Conservation (phyloP, 1,140 invertebrate species). For the Grapholita molesta region DNA sequence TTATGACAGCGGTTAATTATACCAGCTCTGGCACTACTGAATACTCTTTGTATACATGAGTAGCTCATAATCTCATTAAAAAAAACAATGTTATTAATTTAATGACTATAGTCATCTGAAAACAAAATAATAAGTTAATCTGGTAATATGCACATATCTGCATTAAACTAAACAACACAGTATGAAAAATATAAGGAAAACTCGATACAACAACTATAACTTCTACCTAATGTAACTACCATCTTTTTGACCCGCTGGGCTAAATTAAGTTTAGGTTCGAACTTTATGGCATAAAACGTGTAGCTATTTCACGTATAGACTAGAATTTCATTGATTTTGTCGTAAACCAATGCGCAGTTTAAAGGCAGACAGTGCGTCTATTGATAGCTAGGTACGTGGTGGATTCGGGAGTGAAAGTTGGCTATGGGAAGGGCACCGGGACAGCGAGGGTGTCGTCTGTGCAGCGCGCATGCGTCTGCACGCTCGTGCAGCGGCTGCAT, state of each 20-base stretch:
- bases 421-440: conserved; percentile 1
- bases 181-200: too few relatives aligned
- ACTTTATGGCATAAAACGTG: background rate
- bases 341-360: background rate
- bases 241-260: background rate
- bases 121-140: too few relatives aligned
- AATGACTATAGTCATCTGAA: too few relatives aligned
- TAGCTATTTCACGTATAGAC: background rate
- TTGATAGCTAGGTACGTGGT: background rate
- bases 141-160: too few relatives aligned
- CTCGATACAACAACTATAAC: too few relatives aligned
- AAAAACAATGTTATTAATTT: too few relatives aligned
- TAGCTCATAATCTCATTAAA: too few relatives aligned
- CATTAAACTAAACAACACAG: too few relatives aligned
- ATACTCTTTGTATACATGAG: too few relatives aligned
- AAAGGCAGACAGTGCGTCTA: background rate
- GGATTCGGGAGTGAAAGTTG: conserved; percentile 1
- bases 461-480: conserved; percentile 28
- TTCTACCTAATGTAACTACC: too few relatives aligned
- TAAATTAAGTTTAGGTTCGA: background rate
- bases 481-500: background rate
- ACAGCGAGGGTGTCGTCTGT: conserved; percentile 4
- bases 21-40: background rate
- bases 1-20: background rate
- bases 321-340: background rate